These are phyloP conservation scores for Vanessa cardui DNA, from an alignment of 2,888 invertebrate species.

Conservation along the genomic window DNA sequence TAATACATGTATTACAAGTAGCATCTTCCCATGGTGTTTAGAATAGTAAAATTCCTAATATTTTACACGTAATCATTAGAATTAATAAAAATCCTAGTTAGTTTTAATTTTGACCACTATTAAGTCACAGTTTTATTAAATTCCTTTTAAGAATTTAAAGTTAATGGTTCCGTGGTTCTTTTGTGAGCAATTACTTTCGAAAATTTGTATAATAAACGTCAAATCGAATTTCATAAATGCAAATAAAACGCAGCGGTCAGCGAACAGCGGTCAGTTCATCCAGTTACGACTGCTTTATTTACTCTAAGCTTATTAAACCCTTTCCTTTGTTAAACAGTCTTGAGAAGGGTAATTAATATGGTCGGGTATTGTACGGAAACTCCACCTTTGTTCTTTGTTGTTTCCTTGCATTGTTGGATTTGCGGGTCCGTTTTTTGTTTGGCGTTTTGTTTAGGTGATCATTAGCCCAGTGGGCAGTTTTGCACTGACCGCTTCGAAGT, in stretches of 20 bases:
- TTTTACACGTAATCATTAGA: no score
- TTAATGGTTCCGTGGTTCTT: neutral
- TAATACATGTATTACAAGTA: no score
- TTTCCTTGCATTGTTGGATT: slow-evolving; percentile 63
- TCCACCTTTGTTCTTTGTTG: slow-evolving; percentile 67
- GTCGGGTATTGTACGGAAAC: slow-evolving; percentile 73
- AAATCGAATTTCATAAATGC: slow-evolving; percentile 60
- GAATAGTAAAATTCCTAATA: no score
- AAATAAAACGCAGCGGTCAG: slow-evolving; percentile 50
- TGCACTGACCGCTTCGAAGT: slow-evolving; percentile 63
- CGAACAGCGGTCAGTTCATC: slow-evolving; percentile 70
- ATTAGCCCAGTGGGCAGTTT: slow-evolving; percentile 78
- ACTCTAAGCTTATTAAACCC: slow-evolving; percentile 80
- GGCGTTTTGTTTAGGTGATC: slow-evolving; percentile 69
- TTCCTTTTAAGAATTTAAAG: no score
- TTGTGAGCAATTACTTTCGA: neutral
- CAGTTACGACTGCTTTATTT: slow-evolving; percentile 73
- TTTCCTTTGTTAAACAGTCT: slow-evolving; percentile 64
- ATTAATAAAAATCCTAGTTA: no score
- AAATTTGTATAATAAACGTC: slow-evolving; percentile 55
- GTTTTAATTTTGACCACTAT: no score
- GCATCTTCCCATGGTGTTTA: no score
- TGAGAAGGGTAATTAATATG: slow-evolving; percentile 79
- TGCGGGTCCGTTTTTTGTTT: slow-evolving; percentile 61
- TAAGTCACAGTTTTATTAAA: no score